Base-by-base conservation (phyloP, 2,113 vertebrate genomes). In the Patagioenas fasciata region DNA sequence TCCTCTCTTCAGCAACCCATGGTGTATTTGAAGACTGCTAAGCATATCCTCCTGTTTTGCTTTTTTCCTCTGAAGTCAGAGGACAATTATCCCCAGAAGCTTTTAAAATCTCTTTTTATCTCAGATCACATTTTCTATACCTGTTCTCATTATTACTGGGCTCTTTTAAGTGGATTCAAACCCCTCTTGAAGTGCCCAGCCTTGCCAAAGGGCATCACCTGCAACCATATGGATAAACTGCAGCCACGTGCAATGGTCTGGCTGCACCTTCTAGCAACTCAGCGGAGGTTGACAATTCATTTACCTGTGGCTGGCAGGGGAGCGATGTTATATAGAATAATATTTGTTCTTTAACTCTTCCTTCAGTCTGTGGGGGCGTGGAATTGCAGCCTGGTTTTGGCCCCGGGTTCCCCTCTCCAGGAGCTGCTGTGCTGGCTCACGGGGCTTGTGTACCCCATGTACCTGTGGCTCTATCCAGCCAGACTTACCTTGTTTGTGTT, bases 381-480 rank as follows among this genome's bases (percentile, higher is more conserved):
- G 83, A 80, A 57, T 21, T 72, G 9, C 50, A 70, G 65, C 24
- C 40, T 10, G 2, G 29, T 56, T 67, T 48, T 40, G 23, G 38
- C 15, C 10, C 54, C 38, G 8, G 3, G 5, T 36, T 54, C 24
- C 17, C 21, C 26, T 25, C 56, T 25, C 34, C 13, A 20, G 25
- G 48, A 67, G 50, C 56, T 67, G 47, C 67, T 29, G 69, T 18
- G 56, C n/a, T 48, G 48, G 29, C 23, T 83, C 16, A 5, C 60
- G 28, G 77, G 2, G 1, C 38, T 65, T 2, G 1, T 34, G 57
- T 11, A 9, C 11, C 18, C 23, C 3, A 0, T 9, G 11, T 32
- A 4, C 17, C 70, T 5, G 31, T 29, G 73, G 36, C 50, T 42
- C 57, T 32, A 26, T 3, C 42, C 32, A 38, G 10, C 11, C 14